phyloP scores from a whole-genome alignment of 2,113 vertebrate genomes.

The Etheostoma spectabile region DNA sequence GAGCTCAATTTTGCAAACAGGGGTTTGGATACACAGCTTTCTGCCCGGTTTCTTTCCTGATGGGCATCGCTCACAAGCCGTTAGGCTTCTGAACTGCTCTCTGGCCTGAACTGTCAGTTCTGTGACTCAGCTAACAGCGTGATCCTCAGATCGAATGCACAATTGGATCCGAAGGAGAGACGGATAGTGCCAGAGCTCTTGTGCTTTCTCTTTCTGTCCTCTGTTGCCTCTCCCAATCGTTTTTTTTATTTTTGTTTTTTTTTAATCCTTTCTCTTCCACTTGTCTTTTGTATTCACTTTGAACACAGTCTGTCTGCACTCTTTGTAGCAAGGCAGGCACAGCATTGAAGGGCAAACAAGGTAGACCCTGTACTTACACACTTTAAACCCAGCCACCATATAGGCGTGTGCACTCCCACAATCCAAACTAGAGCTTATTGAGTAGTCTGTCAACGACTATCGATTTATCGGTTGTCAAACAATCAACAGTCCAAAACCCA shows the following conservation, averaged over 20 bases:
- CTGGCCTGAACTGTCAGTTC: constrained; percentile 52
- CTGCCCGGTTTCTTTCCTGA: constrained; percentile 68
- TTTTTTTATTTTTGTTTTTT: constrained; percentile 16
- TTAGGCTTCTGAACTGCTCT: constrained; percentile 70
- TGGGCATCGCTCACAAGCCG: constrained; percentile 67
- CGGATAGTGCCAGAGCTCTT: constrained; percentile 20
- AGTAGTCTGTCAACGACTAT: neutral
- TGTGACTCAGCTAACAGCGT: constrained; percentile 33
- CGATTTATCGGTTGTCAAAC: neutral
- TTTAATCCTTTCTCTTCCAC: neutral
- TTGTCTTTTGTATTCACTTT: constrained; percentile 2
- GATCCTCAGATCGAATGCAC: constrained; percentile 47
- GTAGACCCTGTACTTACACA: neutral
- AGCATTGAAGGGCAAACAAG: neutral
- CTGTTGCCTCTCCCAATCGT: constrained; percentile 7
- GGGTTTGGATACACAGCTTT: constrained; percentile 55
- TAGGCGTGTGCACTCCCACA: neutral
- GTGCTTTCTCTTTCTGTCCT: neutral
- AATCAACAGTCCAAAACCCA: neutral
- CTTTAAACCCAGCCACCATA: neutral
- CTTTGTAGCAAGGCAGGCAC: neutral
- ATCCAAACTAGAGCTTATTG: neutral
- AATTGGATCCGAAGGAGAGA: constrained; percentile 18
- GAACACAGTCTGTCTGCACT: constrained; percentile 25
- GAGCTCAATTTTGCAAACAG: constrained; percentile 60